Evolutionary conservation across 2,888 invertebrate species (phyloP).

Genomic region (Entomobrya multifasciata): DNA sequence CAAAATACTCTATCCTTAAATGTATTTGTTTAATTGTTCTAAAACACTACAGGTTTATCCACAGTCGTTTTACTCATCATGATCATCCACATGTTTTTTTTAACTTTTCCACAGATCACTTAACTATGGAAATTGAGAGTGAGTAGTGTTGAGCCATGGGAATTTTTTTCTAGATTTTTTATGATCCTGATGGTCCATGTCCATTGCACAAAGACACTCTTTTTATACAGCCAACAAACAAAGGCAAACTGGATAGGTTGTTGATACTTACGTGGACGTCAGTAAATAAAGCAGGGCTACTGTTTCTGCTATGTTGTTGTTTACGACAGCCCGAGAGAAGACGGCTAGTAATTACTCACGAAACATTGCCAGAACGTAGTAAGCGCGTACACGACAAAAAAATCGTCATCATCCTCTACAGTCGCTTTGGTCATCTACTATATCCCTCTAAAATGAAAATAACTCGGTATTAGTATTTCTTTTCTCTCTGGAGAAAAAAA

Average conservation of each 20-base stretch:
- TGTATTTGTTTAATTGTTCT: constrained; percentile 70
- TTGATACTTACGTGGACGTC: background rate
- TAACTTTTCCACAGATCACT: constrained; percentile 37
- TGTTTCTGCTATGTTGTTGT: constrained; percentile 30
- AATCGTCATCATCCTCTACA: constrained; percentile 39
- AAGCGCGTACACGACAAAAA: constrained; percentile 43
- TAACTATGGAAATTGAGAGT: too few relatives aligned
- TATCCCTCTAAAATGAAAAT: constrained; percentile 9
- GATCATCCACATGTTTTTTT: constrained; percentile 31
- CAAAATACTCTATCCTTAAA: too few relatives aligned
- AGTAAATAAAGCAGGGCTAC: constrained; percentile 45
- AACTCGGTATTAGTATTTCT: background rate
- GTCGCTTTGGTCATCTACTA: constrained; percentile 30
- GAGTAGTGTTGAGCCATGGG: constrained; percentile 57
- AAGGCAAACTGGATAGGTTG: constrained; percentile 11
- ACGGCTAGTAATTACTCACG: constrained; percentile 70
- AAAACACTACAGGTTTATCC: constrained; percentile 11
- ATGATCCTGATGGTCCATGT: constrained; percentile 62
- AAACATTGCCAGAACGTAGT: constrained; percentile 46
- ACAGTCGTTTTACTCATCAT: constrained; percentile 52
- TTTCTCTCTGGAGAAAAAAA: constrained; percentile 9
- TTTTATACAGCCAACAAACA: constrained; percentile 23
- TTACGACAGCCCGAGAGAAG: constrained; percentile 5
- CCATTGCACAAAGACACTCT: constrained; percentile 25
- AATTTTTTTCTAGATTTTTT: constrained; percentile 53